A percentile compares a stretch with the other conserved stretches of the same genome.
These are phyloP conservation scores for Sphaerodactylus townsendi DNA, from an alignment of 2,113 vertebrate genomes.

Conservation along the genomic window DNA sequence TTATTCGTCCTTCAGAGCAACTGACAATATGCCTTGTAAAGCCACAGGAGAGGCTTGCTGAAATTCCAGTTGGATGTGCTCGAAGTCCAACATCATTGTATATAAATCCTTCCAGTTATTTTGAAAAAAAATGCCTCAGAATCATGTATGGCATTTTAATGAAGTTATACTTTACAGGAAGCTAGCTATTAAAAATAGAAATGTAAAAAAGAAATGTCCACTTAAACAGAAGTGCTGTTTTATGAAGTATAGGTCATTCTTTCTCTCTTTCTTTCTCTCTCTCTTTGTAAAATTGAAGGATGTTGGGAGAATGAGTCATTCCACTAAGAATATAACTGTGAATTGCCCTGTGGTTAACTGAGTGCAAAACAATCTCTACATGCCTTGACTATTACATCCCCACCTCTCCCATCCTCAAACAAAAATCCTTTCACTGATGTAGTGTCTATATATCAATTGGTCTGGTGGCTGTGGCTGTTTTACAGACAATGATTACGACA, in stretches of 20 bases:
- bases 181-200: constrained; percentile 51
- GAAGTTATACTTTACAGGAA: constrained; percentile 31
- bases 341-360: constrained; percentile 42
- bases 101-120: constrained; percentile 44
- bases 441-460: constrained; percentile 10
- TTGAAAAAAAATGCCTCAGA: constrained; percentile 51
- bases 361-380: constrained; percentile 29
- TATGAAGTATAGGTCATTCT: constrained; percentile 41
- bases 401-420: neutral
- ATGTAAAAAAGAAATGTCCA: constrained; percentile 47
- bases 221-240: constrained; percentile 56
- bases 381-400: constrained; percentile 24
- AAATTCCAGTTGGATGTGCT: constrained; percentile 31
- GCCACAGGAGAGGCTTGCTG: constrained; percentile 17
- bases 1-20: constrained; percentile 35
- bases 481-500: neutral
- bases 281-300: neutral
- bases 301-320: constrained; percentile 54
- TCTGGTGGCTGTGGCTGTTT: neutral
- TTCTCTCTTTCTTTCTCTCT: neutral
- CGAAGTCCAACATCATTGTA: constrained; percentile 39
- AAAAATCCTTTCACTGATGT: neutral
- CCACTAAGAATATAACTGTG: constrained; percentile 39
- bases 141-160: constrained; percentile 49
- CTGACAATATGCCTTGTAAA: constrained; percentile 51